Percentiles rank a stretch among this genome's conserved stretches.
Evolutionary conservation across 2,113 vertebrate genomes (phyloP).

Genomic region (Trachemys scripta): DNA sequence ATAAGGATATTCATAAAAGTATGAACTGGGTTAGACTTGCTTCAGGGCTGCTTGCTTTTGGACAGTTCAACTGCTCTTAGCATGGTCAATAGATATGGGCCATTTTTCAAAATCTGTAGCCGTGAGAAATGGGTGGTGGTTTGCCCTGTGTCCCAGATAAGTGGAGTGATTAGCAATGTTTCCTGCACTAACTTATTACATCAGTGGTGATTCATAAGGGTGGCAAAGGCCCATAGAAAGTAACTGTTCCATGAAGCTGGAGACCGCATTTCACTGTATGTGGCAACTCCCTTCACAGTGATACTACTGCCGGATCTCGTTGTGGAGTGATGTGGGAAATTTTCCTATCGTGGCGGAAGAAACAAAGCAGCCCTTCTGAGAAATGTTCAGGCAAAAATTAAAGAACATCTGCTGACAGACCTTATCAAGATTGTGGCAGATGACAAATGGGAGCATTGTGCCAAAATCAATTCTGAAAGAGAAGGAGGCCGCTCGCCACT

Average conservation of each 20-base stretch:
- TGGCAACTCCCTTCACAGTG: background rate
- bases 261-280: background rate
- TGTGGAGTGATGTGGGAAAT: background rate
- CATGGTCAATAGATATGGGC: background rate
- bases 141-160: background rate
- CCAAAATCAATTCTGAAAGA: background rate
- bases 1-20: background rate
- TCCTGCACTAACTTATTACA: background rate
- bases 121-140: background rate
- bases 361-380: background rate
- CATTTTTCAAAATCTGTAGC: background rate
- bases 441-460: background rate
- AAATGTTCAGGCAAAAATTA: background rate
- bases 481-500: background rate
- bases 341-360: background rate
- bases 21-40: background rate
- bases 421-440: background rate
- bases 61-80: background rate
- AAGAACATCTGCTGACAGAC: background rate
- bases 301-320: fast-evolving
- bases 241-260: background rate
- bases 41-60: background rate
- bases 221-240: background rate
- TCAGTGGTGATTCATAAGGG: background rate
- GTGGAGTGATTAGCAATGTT: background rate